These are phyloP conservation scores for Chironomus tepperi DNA, from an alignment of 1,140 invertebrate genomes.

Conservation along the genomic window DNA sequence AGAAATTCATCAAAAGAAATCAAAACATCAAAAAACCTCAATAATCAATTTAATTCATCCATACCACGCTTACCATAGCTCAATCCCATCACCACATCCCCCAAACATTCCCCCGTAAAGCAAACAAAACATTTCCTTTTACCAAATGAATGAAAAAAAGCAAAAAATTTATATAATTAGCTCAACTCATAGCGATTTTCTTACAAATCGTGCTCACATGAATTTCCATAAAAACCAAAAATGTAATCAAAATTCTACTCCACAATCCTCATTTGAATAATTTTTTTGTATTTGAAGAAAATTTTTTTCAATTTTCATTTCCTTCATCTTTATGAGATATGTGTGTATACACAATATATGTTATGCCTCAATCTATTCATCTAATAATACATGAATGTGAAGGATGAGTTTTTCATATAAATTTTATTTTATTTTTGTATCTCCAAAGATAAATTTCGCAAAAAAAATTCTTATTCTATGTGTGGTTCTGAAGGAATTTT, in stretches of 20 bases:
- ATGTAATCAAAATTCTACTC: conserved; percentile 20
- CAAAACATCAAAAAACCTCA: no score
- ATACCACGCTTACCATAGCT: no score
- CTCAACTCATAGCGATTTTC: not conserved
- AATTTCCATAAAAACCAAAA: conserved; percentile 10
- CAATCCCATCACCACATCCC: not conserved
- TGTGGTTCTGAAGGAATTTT: not conserved
- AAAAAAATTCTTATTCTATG: not conserved
- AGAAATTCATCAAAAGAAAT: no score
- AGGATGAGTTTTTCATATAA: no score
- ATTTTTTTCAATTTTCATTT: not conserved
- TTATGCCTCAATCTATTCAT: no score
- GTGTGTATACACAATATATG: no score
- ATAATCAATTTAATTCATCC: no score
- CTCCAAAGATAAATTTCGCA: not conserved
- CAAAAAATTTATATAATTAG: not conserved
- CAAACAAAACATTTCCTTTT: not conserved
- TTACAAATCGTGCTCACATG: not conserved
- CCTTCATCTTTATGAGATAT: not conserved
- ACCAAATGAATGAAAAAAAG: not conserved
- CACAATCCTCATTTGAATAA: conserved; percentile 22
- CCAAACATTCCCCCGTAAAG: not conserved
- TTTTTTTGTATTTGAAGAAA: conserved; percentile 10
- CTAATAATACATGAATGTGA: no score
- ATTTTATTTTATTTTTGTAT: no score